Base-by-base conservation (phyloP, 2,888 invertebrate genomes). In the Sepioteuthis lessoniana region DNA sequence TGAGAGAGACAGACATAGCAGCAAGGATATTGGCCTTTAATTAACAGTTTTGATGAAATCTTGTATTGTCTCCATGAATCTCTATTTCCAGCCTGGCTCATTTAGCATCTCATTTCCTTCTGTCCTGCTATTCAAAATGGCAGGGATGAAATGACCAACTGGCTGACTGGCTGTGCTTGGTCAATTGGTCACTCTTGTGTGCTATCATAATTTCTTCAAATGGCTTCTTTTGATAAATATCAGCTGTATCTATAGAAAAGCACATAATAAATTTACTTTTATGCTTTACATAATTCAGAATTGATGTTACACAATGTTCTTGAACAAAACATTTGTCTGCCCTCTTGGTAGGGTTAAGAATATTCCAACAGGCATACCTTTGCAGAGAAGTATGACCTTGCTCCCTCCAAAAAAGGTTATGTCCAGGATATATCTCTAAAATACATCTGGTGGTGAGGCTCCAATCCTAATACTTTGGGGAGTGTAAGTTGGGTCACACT, bases 41-140 rank as follows among this genome's bases (percentile, higher is more conserved):
- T 76, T 76, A 76, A 76, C 76, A 76, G 76, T 76, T 76, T 35
- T 76, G 76, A 76, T 76, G 76, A 76, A 76, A 76, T 76, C 76
- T 76, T 35, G n/a, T n/a, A 35, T 76, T n/a, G 16, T 76, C 76
- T 76, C 76, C 76, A 76, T n/a, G 76, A 76, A 76, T 76, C 76
- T 76, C 76, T n/a, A 76, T 76, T 76, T 76, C n/a, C n/a, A 76
- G 13, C 76, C 16, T 76, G n/a, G 76, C 35, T 76, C n/a, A 76
- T 76, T 76, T 76, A 76, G 76, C 76, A 76, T 76, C 76, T 76
- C 76, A 76, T 76, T 76, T 76, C 76, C 76, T 76, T 76, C 2
- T 76, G 76, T 76, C 76, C 76, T n/a, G 76, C n/a, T 76, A 76
- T 76, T 76, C 16, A 76, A 13, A 76, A 76, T 35, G 76, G n/a